Evolutionary conservation across 2,797 vertebrate species (phyloP).

Genomic region (Sebastes hubbsi): DNA sequence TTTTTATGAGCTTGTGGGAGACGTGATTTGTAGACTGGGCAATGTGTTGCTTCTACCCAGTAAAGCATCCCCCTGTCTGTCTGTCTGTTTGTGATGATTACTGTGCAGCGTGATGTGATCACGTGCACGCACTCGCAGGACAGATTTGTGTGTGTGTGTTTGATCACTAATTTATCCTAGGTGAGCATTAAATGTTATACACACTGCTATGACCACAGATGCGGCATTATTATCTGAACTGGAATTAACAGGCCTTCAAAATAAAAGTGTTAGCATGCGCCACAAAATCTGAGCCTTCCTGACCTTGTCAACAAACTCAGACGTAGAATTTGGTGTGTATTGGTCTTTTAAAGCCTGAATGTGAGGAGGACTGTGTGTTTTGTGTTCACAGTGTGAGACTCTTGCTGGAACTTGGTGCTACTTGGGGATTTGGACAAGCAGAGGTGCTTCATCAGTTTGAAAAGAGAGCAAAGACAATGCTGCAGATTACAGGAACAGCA

Average conservation of each 20-base stretch:
- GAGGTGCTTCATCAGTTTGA: conserved; percentile 58
- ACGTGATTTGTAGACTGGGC: conserved; percentile 56
- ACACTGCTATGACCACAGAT: background rate
- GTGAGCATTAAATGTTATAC: background rate
- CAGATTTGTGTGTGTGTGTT: background rate
- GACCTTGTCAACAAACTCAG: background rate
- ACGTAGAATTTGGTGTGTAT: background rate
- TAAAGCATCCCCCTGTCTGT: conserved; percentile 15
- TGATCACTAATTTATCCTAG: conserved; percentile 13
- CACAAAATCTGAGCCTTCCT: background rate
- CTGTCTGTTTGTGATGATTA: conserved; percentile 29
- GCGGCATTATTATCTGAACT: background rate
- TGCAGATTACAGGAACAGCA: background rate
- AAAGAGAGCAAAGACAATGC: background rate
- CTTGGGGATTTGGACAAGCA: conserved; percentile 54
- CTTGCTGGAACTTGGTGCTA: conserved; percentile 28
- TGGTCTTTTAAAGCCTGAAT: background rate
- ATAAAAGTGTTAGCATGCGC: background rate
- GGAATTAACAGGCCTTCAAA: conserved; percentile 9
- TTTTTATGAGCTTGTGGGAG: conserved; percentile 46
- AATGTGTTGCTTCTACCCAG: conserved; percentile 27
- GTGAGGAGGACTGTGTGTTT: background rate
- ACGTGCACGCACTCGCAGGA: background rate
- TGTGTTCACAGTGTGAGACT: conserved; percentile 1
- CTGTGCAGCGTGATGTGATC: background rate